Evolutionary conservation across 2,113 vertebrate genomes (phyloP), one percentile per base, ranked within the genome.

Genomic region (Asarcornis scutulata): DNA sequence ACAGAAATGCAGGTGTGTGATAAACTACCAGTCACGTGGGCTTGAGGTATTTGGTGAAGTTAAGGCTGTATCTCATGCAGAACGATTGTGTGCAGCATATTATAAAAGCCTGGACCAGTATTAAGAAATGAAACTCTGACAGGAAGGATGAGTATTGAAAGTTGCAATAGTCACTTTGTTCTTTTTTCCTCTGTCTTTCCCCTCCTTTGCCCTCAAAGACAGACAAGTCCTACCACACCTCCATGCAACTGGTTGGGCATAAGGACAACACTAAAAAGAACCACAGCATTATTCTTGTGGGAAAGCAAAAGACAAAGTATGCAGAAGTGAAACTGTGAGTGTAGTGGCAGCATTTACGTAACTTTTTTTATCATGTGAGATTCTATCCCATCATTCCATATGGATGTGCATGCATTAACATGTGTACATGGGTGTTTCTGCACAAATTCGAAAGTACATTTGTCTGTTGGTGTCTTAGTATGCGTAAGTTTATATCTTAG

Each of bases 101-200:
- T 9, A 1, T 22, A 83, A 85, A 52, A 88, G 7, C n/a, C 67
- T 27, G 26, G 23, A 68, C 17, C 17, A 42, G 46, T 62, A 89
- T 59, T n/a, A 42, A 59, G 17, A 83, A 83, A 67, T 4, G 8
- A 83, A 88, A 83, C 36, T 40, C 46, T 1, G 10, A 64, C 10
- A 81, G 29, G 11, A 74, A 38, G 27, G 68, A 42, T 32, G 23
- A 60, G 21, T 34, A 68, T 23, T 22, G 6, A 18, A 68, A 86
- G 15, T 9, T 0, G 0, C 29, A 87, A 50, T 2, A 67, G 72
- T 3, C 8, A 63, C 12, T 20, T 67, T 13, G 56, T 73, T 63
- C 23, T 32, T 82, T 56, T 81, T 52, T 25, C 55, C 34, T 66
- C 22, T 74, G 3, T 67, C 17, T 56, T 67, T 48, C 64, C 31